phyloP scores from a whole-genome alignment of 2,888 invertebrate genomes.

The Carabus problematicus region DNA sequence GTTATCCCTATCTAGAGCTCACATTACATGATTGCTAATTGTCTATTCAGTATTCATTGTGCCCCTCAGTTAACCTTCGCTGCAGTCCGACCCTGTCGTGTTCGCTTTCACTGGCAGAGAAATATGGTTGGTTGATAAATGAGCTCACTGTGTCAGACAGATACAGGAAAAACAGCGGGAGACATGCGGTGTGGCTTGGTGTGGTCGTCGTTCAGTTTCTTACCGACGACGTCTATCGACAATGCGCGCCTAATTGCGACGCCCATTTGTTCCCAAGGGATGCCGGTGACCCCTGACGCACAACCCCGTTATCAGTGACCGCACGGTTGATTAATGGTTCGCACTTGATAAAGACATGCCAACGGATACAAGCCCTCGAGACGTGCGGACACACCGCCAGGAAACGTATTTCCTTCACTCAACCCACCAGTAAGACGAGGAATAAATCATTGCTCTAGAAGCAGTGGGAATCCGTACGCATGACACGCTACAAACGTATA shows the following conservation, averaged over 20 bases:
- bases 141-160: conserved; percentile 55
- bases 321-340: conserved; percentile 30
- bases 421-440: no score
- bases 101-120: conserved; percentile 2
- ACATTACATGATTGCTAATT: no score
- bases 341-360: conserved; percentile 38
- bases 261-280: conserved; percentile 31
- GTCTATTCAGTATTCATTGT: no score
- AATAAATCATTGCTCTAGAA: no score
- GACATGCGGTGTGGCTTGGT: not conserved
- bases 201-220: conserved; percentile 11
- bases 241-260: conserved; percentile 40
- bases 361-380: not conserved
- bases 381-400: no score
- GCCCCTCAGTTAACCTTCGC: no score
- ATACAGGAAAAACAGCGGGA: conserved; percentile 49
- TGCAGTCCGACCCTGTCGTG: no score
- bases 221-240: conserved; percentile 32
- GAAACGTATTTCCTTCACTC: no score
- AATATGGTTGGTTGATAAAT: conserved; percentile 52
- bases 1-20: no score
- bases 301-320: conserved; percentile 3
- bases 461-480: no score
- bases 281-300: not conserved
- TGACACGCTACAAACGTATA: no score